Evolutionary conservation across 2,888 invertebrate species (phyloP).

Genomic region (Metacarcinus magister): DNA sequence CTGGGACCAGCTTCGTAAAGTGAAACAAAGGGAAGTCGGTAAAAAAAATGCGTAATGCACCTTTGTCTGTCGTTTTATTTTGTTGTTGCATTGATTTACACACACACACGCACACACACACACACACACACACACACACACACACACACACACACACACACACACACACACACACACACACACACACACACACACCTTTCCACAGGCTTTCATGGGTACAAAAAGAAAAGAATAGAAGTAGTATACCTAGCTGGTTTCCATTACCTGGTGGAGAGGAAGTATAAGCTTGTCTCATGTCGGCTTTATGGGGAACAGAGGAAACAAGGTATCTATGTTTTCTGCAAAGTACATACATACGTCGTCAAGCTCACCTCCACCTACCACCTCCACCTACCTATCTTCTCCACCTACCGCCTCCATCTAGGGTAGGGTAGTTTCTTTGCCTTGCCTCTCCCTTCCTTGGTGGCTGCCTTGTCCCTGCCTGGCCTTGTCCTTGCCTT

Average conservation of each 20-base stretch:
- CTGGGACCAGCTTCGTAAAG: background rate
- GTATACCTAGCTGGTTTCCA: background rate
- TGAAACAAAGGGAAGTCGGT: background rate
- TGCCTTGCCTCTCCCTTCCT: background rate
- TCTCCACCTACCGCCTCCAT: background rate
- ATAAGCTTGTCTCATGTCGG: background rate
- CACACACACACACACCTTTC: background rate
- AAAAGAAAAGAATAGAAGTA: background rate
- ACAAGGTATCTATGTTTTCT: background rate
- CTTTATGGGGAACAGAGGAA: background rate
- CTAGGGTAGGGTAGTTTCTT: background rate
- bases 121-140: background rate
- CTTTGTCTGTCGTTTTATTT: background rate
- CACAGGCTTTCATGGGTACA: background rate
- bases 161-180: background rate
- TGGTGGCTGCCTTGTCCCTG: background rate
- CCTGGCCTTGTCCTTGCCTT: background rate
- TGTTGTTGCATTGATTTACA: background rate
- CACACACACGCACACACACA: background rate
- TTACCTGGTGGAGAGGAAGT: background rate
- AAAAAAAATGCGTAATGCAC: background rate
- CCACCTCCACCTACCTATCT: background rate
- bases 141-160: background rate
- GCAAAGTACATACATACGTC: too few species aligned
- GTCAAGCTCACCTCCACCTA: background rate